phyloP scores from a whole-genome alignment of 2,888 invertebrate species.

The Sphinx pinastri region DNA sequence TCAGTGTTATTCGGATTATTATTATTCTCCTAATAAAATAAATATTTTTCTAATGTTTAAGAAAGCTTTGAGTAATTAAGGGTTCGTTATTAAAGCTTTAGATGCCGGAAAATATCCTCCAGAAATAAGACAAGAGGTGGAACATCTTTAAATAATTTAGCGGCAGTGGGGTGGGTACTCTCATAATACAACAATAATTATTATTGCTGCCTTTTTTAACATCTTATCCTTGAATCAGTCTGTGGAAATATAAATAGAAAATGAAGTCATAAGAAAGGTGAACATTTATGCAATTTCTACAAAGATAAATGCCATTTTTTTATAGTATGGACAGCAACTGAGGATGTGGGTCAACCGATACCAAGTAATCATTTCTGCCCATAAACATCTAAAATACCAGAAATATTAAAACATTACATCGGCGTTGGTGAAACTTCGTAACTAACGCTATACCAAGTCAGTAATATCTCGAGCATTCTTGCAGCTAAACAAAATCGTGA shows the following conservation, averaged over 20 bases:
- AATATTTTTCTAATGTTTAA: not conserved
- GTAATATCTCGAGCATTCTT: not conserved
- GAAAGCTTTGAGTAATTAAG: conserved; percentile 3
- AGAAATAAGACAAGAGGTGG: not conserved
- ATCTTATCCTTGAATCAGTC: not conserved
- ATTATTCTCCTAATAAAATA: too few relatives aligned
- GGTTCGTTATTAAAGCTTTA: conserved; percentile 2
- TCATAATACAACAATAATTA: not conserved
- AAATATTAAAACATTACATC: too few relatives aligned
- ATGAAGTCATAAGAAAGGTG: not conserved
- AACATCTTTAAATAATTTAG: conserved; percentile 15
- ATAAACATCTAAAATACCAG: too few relatives aligned
- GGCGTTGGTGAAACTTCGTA: too few relatives aligned
- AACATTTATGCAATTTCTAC: too few relatives aligned
- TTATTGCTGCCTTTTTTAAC: not conserved
- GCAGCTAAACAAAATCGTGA: not conserved
- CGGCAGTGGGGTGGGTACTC: not conserved
- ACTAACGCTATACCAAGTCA: not conserved
- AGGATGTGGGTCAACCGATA: too few relatives aligned
- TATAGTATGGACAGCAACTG: not conserved
- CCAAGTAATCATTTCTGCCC: too few relatives aligned
- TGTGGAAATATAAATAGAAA: not conserved
- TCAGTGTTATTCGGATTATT: too few relatives aligned
- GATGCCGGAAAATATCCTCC: conserved; percentile 4
- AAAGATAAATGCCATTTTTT: not conserved